Evolutionary conservation across 2,797 vertebrate species (phyloP).

Genomic region (Gobionotothen gibberifrons): DNA sequence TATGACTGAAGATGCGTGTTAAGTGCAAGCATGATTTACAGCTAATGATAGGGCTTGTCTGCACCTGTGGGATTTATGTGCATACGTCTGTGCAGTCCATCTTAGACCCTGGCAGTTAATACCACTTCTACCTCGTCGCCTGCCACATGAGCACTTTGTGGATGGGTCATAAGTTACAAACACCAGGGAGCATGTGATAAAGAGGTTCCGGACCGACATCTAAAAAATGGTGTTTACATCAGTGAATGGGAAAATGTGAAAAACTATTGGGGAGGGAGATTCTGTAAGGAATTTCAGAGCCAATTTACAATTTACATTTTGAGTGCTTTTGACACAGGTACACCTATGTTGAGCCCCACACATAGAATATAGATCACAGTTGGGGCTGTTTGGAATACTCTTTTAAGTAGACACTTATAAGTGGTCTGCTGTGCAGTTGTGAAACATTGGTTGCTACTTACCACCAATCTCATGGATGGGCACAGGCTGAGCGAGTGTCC

Average conservation of each 20-base stretch:
- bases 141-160: constrained; percentile 71
- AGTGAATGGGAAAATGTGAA: not conserved
- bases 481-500: constrained; percentile 81
- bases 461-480: constrained; percentile 86
- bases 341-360: not conserved
- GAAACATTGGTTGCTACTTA: constrained; percentile 70
- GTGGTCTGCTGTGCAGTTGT: not conserved
- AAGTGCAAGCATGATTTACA: constrained; percentile 72
- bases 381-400: not conserved
- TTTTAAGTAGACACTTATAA: not conserved
- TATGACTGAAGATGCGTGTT: constrained; percentile 26
- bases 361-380: not conserved
- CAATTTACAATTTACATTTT: not conserved
- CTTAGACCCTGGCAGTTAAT: constrained; percentile 43
- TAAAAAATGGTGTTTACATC: constrained; percentile 15
- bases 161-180: constrained; percentile 64
- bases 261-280: not conserved
- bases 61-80: constrained; percentile 76
- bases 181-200: constrained; percentile 42
- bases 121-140: constrained; percentile 38
- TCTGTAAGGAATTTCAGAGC: not conserved
- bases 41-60: constrained; percentile 82
- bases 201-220: constrained; percentile 34
- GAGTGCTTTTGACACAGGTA: not conserved
- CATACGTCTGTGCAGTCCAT: constrained; percentile 73